Evolutionary conservation across 2,888 invertebrate genomes (phyloP).

Genomic region (Gordius sp.): DNA sequence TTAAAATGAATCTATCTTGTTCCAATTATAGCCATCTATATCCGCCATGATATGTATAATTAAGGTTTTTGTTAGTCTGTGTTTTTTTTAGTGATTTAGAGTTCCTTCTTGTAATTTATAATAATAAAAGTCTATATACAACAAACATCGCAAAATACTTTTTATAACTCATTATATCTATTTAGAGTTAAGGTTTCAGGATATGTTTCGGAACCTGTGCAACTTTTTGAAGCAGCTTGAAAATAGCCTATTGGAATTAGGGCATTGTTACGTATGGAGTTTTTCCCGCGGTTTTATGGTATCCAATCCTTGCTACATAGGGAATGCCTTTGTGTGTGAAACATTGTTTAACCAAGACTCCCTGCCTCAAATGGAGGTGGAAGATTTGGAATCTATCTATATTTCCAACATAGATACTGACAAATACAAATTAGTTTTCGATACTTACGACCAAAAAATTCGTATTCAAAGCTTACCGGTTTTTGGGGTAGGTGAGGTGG

Average conservation of each 20-base stretch:
- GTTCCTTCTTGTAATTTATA: no score
- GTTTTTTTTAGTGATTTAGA: no score
- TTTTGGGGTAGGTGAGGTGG: not conserved
- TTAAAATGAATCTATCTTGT: no score
- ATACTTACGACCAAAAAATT: not conserved
- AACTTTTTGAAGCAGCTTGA: not conserved
- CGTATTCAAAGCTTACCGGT: not conserved
- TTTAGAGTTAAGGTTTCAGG: not conserved
- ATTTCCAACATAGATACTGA: not conserved
- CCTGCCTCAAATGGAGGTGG: not conserved
- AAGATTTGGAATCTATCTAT: conserved; percentile 2
- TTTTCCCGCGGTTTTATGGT: conserved; percentile 9
- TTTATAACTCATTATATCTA: not conserved
- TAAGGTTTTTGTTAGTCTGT: no score
- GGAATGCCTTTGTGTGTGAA: not conserved
- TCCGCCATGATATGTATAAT: no score
- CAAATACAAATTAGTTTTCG: not conserved
- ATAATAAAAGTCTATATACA: no score
- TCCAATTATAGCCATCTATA: no score
- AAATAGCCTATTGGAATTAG: not conserved
- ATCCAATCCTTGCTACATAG: conserved; percentile 3
- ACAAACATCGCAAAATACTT: not conserved
- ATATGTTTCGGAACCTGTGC: not conserved
- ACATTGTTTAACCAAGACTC: not conserved
- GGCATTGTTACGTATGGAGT: conserved; percentile 5